Evolutionary conservation across 2,888 invertebrate genomes (phyloP), one percentile per base, ranked within the genome.

Genomic region (Sinopyrophorus schimmeli): DNA sequence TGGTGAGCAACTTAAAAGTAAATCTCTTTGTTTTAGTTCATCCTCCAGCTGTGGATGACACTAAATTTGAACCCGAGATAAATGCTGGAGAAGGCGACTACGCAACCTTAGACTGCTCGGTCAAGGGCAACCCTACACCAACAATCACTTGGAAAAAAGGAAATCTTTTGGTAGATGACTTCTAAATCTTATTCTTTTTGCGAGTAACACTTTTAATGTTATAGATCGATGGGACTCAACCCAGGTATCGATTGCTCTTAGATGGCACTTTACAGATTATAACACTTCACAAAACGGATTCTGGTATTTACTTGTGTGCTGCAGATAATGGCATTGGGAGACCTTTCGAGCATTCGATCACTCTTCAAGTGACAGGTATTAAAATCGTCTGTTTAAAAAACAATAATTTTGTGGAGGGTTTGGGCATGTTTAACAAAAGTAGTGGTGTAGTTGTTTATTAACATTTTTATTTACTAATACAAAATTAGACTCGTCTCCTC

Each of bases 291-390:
- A 83, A 82, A 57, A 83, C 84, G 41, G 95, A 96, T 72, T 81
- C 86, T 14, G 95, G 94, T 21, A 82, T 84, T 6, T 96, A 95
- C 71, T 80, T 88, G 42, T 95, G 95, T 67, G 79, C 84, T 5
- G 95, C 92, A 1, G 84, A 86, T 67, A 95, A 95, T 72, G 82
- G 81, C 1, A 73, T 87, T 15, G 89, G 88, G 10, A 72, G 77
- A 34, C 83, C 89, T 7, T 78, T 81, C 18, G 80, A 83, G 61
- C 80, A 79, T 58, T 83, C 89, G 72, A 79, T 90, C 44, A 77
- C 77, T 46, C 76, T 93, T 5, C 77, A 82, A 53, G 85, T 92
- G 35, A 80, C 80, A 70, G 90, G 92, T 92, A 32, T 16, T n/a
- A n/a, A n/a, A n/a, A n/a, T n/a, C n/a, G n/a, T 12, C 26, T 34